phyloP scores from a whole-genome alignment of 2,113 vertebrate species.

The Empidonax traillii region DNA sequence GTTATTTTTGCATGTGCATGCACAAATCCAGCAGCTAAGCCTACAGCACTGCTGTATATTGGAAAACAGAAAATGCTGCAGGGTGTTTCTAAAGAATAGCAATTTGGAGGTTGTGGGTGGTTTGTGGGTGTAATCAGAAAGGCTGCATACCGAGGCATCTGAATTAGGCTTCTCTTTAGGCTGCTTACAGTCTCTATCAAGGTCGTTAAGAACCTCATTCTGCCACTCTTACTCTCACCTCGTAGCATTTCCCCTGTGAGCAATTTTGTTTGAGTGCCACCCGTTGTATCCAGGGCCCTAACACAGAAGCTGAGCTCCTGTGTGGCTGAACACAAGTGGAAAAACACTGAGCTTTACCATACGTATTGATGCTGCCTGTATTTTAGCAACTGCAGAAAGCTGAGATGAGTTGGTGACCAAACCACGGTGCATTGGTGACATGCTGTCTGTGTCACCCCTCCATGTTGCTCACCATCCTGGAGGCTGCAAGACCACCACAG shows the following conservation, averaged over 20 bases:
- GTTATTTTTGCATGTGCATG: conserved; percentile 52
- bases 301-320: not conserved
- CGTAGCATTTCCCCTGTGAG: not conserved
- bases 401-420: not conserved
- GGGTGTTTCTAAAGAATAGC: conserved; percentile 64
- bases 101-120: conserved; percentile 55
- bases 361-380: fast-evolving
- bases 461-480: fast-evolving
- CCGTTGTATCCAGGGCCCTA: not conserved
- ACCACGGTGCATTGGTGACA: fast-evolving
- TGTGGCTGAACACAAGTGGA: not conserved
- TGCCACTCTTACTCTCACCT: conserved; percentile 26
- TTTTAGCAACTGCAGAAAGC: not conserved
- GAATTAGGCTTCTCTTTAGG: conserved; percentile 59
- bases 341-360: not conserved
- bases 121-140: conserved; percentile 70
- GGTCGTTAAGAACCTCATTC: conserved; percentile 27
- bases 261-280: not conserved
- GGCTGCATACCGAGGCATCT: conserved; percentile 24
- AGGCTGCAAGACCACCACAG: not conserved
- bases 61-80: conserved; percentile 60
- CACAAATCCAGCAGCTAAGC: conserved; percentile 52
- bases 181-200: conserved; percentile 47
- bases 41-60: conserved; percentile 16
- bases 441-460: not conserved